A percentile compares a stretch with the other conserved stretches of the same genome.
Conservation (phyloP, 2,888 invertebrate species). For the Cinara cedri region DNA sequence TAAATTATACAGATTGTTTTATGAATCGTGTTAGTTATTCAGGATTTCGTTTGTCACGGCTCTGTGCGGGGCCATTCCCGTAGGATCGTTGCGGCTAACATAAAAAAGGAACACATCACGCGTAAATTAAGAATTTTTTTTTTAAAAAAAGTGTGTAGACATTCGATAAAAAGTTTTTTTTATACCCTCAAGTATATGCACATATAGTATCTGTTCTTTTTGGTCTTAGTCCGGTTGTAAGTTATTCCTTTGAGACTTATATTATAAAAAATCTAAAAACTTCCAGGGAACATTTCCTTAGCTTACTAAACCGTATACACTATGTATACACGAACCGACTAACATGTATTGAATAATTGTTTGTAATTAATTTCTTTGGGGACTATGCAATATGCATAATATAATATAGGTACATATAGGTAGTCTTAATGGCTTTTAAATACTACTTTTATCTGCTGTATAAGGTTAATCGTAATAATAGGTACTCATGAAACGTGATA, state of each 20-base stretch:
- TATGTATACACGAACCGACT: not conserved
- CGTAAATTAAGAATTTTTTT: slow-evolving; percentile 45
- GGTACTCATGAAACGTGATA: too few relatives aligned
- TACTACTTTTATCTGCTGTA: not conserved
- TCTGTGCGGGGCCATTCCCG: slow-evolving; percentile 15
- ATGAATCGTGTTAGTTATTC: slow-evolving; percentile 6
- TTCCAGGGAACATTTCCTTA: slow-evolving; percentile 9
- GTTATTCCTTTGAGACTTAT: slow-evolving; percentile 31
- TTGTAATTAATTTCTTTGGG: slow-evolving; percentile 7
- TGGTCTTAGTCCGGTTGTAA: slow-evolving; percentile 26
- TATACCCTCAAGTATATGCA: not conserved
- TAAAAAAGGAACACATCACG: slow-evolving; percentile 31
- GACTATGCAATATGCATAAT: too few relatives aligned
- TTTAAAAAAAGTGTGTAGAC: slow-evolving; percentile 39
- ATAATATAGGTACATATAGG: too few relatives aligned
- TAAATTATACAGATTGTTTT: slow-evolving; percentile 31
- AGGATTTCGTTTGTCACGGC: slow-evolving; percentile 48
- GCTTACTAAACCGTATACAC: not conserved
- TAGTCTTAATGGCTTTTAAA: not conserved
- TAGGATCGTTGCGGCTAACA: slow-evolving; percentile 38
- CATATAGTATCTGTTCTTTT: slow-evolving; percentile 10
- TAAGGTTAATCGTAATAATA: not conserved
- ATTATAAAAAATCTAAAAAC: slow-evolving; percentile 1
- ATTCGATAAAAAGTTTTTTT: slow-evolving; percentile 43
- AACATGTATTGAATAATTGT: not conserved